These are phyloP conservation scores for Catalaphyllia jardinei DNA, from an alignment of 64 coral and sea anemone genomes.

Conservation along the genomic window DNA sequence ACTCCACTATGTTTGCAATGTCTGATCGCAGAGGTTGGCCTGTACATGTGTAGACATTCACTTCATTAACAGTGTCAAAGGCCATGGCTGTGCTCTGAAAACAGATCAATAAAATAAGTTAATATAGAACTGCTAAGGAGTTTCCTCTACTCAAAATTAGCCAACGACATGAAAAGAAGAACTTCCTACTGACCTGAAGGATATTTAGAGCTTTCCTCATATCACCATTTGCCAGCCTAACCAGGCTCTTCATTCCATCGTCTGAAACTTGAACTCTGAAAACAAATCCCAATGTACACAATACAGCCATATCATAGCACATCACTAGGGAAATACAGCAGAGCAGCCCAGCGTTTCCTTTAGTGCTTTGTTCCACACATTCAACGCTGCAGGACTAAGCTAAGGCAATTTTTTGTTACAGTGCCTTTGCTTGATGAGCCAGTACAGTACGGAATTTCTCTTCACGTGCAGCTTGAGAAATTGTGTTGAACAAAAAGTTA, in stretches of 20 bases:
- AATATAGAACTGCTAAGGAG: neutral
- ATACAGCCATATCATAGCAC: neutral
- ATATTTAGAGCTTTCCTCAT: slow-evolving; percentile 98
- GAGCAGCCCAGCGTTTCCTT: neutral
- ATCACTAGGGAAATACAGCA: neutral
- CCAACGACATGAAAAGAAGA: neutral
- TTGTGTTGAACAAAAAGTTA: no score
- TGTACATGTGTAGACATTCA: slow-evolving; percentile 93
- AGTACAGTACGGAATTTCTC: no score
- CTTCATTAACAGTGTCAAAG: slow-evolving; percentile 87
- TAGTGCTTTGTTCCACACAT: no score
- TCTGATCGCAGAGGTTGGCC: slow-evolving; percentile 89
- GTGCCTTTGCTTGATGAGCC: no score
- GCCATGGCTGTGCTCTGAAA: slow-evolving; percentile 91
- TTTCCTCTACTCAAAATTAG: no score
- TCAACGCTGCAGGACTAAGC: no score
- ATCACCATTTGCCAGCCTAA: slow-evolving; percentile 89
- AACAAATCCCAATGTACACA: neutral
- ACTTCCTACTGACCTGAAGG: slow-evolving; percentile 71
- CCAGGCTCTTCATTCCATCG: slow-evolving; percentile 85
- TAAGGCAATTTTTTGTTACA: no score
- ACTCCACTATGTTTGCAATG: slow-evolving; percentile 90
- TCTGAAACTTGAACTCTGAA: slow-evolving; percentile 80
- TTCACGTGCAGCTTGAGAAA: no score
- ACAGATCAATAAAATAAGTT: neutral